Percentiles rank a stretch among this genome's conserved stretches.
These are phyloP conservation scores for Coptodon bakossiorum DNA, from an alignment of 2,113 vertebrate species.

Conservation along the genomic window DNA sequence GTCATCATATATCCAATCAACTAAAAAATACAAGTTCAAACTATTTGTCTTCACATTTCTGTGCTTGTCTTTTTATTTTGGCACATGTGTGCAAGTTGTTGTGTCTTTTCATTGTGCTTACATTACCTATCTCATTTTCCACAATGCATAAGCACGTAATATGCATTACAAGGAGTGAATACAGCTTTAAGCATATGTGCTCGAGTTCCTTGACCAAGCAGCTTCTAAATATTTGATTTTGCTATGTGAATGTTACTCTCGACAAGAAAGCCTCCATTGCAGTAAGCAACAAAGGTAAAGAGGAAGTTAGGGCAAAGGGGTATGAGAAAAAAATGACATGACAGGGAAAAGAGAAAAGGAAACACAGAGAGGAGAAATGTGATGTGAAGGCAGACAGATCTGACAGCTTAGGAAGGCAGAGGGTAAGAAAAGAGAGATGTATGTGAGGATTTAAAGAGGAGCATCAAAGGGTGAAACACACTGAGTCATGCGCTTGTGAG, in stretches of 20 bases:
- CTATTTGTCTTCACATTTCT: neutral
- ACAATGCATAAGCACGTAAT: neutral
- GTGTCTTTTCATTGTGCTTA: neutral
- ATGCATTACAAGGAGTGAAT: neutral
- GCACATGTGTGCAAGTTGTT: neutral
- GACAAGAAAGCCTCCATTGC: neutral
- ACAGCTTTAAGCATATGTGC: neutral
- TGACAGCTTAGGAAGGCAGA: neutral
- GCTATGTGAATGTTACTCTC: neutral
- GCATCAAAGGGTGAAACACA: constrained; percentile 13
- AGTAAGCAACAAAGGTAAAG: neutral
- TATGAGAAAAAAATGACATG: neutral
- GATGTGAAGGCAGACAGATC: neutral
- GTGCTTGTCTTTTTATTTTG: neutral
- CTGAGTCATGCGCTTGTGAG: neutral
- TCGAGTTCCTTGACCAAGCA: neutral
- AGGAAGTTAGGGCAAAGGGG: neutral
- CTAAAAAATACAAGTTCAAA: neutral
- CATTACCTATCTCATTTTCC: neutral
- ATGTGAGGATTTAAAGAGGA: constrained; percentile 12
- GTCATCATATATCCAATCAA: neutral
- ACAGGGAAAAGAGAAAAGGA: neutral
- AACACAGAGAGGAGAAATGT: neutral
- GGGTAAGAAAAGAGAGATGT: neutral
- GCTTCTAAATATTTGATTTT: constrained; percentile 22